phyloP scores from a whole-genome alignment of 2,113 vertebrate species.

The Gambusia holbrooki region DNA sequence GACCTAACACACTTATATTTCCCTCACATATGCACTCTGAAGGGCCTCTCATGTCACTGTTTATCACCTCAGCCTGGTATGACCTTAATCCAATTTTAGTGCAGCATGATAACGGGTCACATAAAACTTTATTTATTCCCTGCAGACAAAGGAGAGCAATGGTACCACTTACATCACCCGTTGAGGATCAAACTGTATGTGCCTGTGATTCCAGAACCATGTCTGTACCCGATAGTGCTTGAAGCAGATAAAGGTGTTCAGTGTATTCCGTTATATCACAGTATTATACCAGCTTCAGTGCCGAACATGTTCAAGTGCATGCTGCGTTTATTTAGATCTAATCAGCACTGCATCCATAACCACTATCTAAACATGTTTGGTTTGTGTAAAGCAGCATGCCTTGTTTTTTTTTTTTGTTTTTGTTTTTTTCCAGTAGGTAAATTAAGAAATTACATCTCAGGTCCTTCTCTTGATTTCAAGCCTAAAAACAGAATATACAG shows the following conservation, averaged over 20 bases:
- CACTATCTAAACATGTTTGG: conserved; percentile 39
- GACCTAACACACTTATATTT: neutral
- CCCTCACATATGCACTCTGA: conserved; percentile 22
- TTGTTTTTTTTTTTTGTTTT: conserved; percentile 20
- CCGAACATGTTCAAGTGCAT: conserved; percentile 62
- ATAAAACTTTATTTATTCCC: conserved; percentile 73
- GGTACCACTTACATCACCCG: conserved; percentile 46
- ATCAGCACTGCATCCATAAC: conserved; percentile 31
- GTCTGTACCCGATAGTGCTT: conserved; percentile 68
- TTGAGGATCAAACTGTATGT: conserved; percentile 66
- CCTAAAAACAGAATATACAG: conserved; percentile 11
- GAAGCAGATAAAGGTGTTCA: conserved; percentile 51
- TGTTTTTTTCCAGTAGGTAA: conserved; percentile 9
- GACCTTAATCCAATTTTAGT: conserved; percentile 32
- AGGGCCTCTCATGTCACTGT: conserved; percentile 22
- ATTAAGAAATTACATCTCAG: conserved; percentile 56
- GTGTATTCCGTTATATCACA: conserved; percentile 58
- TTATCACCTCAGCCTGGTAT: conserved; percentile 33
- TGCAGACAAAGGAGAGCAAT: conserved; percentile 53
- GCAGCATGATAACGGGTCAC: conserved; percentile 63
- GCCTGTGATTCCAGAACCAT: conserved; percentile 73
- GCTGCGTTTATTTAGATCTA: conserved; percentile 54
- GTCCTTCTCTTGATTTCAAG: conserved; percentile 44
- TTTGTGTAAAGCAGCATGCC: conserved; percentile 42
- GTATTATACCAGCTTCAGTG: conserved; percentile 55